Percentiles rank a stretch among this genome's conserved stretches.
Conservation (phyloP, 2,888 invertebrate species). For the Drosophila birchii region DNA sequence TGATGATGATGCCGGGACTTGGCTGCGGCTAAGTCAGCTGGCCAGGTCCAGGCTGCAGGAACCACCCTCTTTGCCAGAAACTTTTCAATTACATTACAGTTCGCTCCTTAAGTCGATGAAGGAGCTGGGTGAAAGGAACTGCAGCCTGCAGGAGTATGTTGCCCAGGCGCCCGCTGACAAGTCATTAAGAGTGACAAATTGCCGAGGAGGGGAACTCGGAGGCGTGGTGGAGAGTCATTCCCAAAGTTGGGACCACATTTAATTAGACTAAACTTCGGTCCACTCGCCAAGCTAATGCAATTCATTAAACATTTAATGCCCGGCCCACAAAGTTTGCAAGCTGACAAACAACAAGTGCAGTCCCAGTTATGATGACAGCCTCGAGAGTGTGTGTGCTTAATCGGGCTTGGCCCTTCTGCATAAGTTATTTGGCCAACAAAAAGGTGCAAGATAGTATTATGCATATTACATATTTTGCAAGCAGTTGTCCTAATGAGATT, state of each 20-base stretch:
- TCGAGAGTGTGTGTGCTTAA: conserved; percentile 1
- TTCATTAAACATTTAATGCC: conserved; percentile 74
- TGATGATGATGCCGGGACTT: conserved; percentile 38
- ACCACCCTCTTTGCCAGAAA: conserved; percentile 49
- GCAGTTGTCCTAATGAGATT: conserved; percentile 25
- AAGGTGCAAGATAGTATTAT: conserved; percentile 40
- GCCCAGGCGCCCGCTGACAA: conserved; percentile 72
- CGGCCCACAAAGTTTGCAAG: conserved; percentile 56
- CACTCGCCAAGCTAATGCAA: conserved; percentile 64
- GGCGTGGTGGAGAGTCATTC: conserved; percentile 59
- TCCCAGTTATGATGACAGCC: conserved; percentile 31
- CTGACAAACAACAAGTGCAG: conserved; percentile 46
- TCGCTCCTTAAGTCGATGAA: conserved; percentile 62
- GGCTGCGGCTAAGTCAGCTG: conserved; percentile 59
- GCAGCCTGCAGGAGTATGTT: conserved; percentile 51
- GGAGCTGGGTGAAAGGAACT: neutral
- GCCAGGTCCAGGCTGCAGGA: conserved; percentile 4
- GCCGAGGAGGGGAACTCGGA: conserved; percentile 42
- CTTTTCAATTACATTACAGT: conserved; percentile 76
- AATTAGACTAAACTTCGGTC: conserved; percentile 71
- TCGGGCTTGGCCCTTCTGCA: conserved; percentile 12
- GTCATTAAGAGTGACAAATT: conserved; percentile 78
- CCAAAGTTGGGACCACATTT: conserved; percentile 67
- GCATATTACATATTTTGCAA: conserved; percentile 9
- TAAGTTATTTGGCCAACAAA: conserved; percentile 20